Conservation (phyloP, 2,797 vertebrate species). For the Channallabes apus region DNA sequence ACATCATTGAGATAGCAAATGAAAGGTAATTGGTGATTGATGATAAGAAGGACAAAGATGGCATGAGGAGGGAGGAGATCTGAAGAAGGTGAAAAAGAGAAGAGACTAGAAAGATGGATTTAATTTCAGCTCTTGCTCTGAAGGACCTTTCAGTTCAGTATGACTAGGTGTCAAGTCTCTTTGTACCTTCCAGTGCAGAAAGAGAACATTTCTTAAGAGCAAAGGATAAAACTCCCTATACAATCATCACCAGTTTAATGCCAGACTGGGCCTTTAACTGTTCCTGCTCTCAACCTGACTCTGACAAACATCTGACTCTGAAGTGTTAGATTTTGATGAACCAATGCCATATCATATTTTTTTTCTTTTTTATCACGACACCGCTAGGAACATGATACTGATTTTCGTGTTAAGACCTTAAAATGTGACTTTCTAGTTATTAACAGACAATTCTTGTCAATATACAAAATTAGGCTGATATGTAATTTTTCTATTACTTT, state of each 20-base stretch:
- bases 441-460: neutral
- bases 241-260: neutral
- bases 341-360: neutral
- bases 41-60: neutral
- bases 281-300: neutral
- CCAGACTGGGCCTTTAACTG: neutral
- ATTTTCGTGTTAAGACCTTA: neutral
- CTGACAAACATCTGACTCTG: neutral
- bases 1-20: neutral
- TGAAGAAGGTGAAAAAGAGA: neutral
- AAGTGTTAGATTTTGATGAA: neutral
- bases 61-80: neutral
- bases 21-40: neutral
- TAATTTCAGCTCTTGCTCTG: conserved; percentile 43
- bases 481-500: neutral
- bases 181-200: conserved; percentile 1
- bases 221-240: neutral
- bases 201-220: conserved; percentile 7
- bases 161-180: conserved; percentile 9
- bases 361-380: neutral
- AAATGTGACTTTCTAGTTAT: neutral
- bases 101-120: conserved; percentile 33
- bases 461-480: neutral
- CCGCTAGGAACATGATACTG: neutral
- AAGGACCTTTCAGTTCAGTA: conserved; percentile 23